These are phyloP conservation scores for Holothuria leucospilota DNA, from an alignment of 53 echinoderm and acorn worm species.

Conservation along the genomic window DNA sequence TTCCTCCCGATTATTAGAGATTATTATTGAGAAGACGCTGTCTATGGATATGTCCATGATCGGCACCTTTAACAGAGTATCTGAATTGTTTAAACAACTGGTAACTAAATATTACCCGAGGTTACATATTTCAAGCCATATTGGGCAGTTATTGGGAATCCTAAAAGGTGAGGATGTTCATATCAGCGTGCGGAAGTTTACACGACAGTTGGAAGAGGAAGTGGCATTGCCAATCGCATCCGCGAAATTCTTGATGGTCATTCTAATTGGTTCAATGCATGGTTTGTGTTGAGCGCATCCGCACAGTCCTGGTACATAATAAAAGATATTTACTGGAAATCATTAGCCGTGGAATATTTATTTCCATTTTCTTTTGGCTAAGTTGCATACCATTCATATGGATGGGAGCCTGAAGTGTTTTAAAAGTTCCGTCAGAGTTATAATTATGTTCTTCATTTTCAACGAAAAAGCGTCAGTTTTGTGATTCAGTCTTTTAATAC, in stretches of 20 bases:
- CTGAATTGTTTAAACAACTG: not conserved
- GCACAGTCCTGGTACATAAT: too few relatives aligned
- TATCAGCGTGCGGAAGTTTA: not conserved
- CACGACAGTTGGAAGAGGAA: not conserved
- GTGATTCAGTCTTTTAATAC: too few relatives aligned
- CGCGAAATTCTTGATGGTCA: not conserved
- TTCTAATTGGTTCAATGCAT: conserved; percentile 3
- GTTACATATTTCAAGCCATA: not conserved
- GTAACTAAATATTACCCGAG: not conserved
- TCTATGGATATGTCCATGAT: conserved; percentile 6
- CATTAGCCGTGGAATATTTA: too few relatives aligned
- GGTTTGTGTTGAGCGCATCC: not conserved
- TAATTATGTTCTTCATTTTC: too few relatives aligned
- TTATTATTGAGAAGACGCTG: not conserved
- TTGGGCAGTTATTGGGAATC: not conserved
- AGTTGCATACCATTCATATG: too few relatives aligned
- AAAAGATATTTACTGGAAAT: too few relatives aligned
- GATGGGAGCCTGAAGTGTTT: too few relatives aligned
- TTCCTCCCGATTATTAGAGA: not conserved
- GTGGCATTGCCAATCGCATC: not conserved
- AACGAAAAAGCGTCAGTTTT: too few relatives aligned
- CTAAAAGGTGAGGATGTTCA: not conserved
- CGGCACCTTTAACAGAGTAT: not conserved
- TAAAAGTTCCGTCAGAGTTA: too few relatives aligned
- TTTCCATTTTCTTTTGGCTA: too few relatives aligned